phyloP scores from a whole-genome alignment of 2,797 vertebrate genomes.

The Etheostoma perlongum region DNA sequence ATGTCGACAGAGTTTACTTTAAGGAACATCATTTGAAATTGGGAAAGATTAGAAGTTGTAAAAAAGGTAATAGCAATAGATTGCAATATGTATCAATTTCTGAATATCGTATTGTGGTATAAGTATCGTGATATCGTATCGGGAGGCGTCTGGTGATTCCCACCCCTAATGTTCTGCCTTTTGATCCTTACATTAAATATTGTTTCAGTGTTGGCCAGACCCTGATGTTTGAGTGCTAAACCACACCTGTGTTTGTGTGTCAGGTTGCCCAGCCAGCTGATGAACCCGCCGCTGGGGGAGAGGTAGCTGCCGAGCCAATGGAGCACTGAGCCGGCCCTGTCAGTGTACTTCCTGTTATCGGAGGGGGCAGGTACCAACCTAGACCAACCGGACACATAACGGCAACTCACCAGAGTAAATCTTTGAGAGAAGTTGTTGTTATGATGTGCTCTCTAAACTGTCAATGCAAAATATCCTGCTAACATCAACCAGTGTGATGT shows the following conservation, averaged over 20 bases:
- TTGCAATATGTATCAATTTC: no score
- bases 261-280: conserved; percentile 89
- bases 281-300: conserved; percentile 83
- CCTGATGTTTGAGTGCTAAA: background rate
- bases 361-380: conserved; percentile 2
- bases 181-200: background rate
- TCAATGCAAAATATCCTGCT: conserved; percentile 57
- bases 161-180: no score
- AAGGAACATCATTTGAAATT: no score
- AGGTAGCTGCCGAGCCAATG: conserved; percentile 93
- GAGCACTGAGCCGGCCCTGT: conserved; percentile 86
- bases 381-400: conserved; percentile 44
- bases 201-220: background rate
- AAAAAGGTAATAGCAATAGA: no score
- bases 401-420: conserved; percentile 27
- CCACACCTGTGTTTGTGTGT: conserved; percentile 21
- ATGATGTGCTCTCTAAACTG: conserved; percentile 61
- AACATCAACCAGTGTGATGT: conserved; percentile 64
- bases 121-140: no score
- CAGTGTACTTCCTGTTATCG: conserved; percentile 21
- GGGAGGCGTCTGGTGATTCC: no score
- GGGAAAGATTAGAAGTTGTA: no score
- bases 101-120: no score
- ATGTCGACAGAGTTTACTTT: no score
- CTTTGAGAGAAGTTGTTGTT: conserved; percentile 29